Evolutionary conservation across 2,797 vertebrate genomes (phyloP), one percentile per base, ranked within the genome.

Genomic region (Myotis pilosus): DNA sequence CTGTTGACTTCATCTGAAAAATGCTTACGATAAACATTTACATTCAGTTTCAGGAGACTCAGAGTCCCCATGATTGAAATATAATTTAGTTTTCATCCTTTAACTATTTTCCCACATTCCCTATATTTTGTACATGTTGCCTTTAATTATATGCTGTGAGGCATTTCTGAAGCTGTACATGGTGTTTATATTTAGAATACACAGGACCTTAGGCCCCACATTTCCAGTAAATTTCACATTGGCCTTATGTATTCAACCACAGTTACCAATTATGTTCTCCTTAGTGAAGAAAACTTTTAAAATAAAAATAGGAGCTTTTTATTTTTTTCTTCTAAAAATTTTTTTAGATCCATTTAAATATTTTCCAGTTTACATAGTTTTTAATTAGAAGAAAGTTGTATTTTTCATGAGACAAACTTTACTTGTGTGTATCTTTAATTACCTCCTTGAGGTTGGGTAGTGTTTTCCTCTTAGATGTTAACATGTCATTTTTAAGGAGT

Each of bases 381-480:
- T 87, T 93, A 81, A 44, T 92, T 91, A 36, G 36, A 87, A 92
- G n/a, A 78, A 87, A 84, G 41, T 72, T 93, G 28, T 4, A 44
- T 49, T 95, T 92, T 92, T 87, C 66, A 41, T n/a, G 78, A 87
- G 88, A 36, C 38, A 71, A 13, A 25, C n/a, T 66, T 62, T 86
- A 3, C 69, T 72, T 69, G 12, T 53, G 19, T 87, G 22, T 47
- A 8, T 93, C 33, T 82, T 62, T 55, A 36, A 44, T 60, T n/a
- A 17, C 36, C 17, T 87, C 47, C 89, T 60, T 92, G 36, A 44
- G 41, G 33, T 49, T 51, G 51, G 36, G 4, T 76, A 49, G 30
- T 23, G 1, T 64, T 80, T 89, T 75, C 44, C 53, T 74, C 36
- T 51, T 64, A 51, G 55, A 9, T 47, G 69, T 64, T 74, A 49